Base-by-base conservation (phyloP, 2,113 vertebrate species). In the Rhadina sibilatrix region DNA sequence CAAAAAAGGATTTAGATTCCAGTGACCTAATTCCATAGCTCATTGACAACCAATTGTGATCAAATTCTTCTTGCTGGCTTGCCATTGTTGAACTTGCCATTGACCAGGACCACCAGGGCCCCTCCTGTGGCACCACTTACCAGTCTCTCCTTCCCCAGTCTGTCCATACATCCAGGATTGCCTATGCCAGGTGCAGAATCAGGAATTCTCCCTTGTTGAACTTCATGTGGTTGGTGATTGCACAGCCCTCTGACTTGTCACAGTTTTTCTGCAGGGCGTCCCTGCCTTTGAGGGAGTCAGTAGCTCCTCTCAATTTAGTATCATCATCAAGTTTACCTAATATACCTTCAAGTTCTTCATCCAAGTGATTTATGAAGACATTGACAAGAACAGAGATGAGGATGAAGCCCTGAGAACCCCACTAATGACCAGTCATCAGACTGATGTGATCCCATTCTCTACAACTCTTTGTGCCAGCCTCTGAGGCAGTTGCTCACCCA, bases 91-190 rank as follows among this genome's bases (percentile, higher is more conserved):
- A 57, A 5, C n/a, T 56, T 49, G 15, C 20, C 30, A 5, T 0
- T 0, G 0, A 49, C 8, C 50, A 57, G 25, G 20, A 35, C 0
- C 12, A 10, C 10, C 19, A 30, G 40, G 42, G 6, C 20, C 20
- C 18, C 46, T 27, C 72, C 33, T 23, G 11, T 23, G 6, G 6
- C 15, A 10, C 24, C 40, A 8, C 35, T 75, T 30, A 14, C 30
- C 30, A 65, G 20, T 8, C 23, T 23, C 60, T 75, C 24, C 20
- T 65, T 65, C 15, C 11, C 30, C 50, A 24, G 10, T 75, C 19
- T 49, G n/a, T 47, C 60, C 24, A 10, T 16, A 30, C 12, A 65
- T 12, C 30, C 3, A 40, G 35, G 10, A 7, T 3, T 57, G 24
- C 8, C 28, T 13, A 40, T 35, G 15, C 19, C 60, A 85, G 30